phyloP scores from a whole-genome alignment of 2,888 invertebrate genomes.

The Cataglyphis cursor region DNA sequence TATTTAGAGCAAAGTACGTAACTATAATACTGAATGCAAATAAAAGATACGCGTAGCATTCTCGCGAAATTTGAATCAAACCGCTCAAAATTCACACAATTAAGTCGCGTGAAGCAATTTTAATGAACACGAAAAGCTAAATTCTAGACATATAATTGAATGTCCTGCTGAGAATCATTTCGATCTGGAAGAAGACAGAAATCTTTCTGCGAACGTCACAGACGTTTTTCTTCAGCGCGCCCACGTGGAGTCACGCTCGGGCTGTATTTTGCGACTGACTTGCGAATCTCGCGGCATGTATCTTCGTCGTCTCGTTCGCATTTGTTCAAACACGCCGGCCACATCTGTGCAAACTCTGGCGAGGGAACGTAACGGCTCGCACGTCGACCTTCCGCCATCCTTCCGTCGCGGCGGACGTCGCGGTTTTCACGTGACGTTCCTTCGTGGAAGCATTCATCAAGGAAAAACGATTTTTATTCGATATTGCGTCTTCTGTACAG shows the following conservation, averaged over 20 bases:
- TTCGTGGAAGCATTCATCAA: conserved; percentile 27
- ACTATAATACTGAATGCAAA: background rate
- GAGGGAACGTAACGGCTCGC: conserved; percentile 52
- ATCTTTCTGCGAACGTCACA: background rate
- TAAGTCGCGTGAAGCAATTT: conserved; percentile 29
- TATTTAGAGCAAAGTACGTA: background rate
- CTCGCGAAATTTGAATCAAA: background rate
- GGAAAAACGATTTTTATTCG: conserved; percentile 18
- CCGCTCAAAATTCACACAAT: background rate
- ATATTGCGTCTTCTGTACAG: conserved; percentile 13
- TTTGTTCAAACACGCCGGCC: conserved; percentile 78
- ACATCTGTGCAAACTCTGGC: conserved; percentile 79
- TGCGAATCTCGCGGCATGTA: conserved; percentile 47
- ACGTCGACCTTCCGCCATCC: conserved; percentile 55
- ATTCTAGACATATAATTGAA: conserved; percentile 30
- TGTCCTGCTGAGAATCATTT: background rate
- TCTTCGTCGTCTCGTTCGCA: conserved; percentile 72
- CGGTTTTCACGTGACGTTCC: conserved; percentile 31
- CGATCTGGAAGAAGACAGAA: background rate
- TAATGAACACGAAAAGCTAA: background rate
- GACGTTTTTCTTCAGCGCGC: background rate
- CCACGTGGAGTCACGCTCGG: conserved; percentile 17
- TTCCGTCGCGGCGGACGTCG: conserved; percentile 39
- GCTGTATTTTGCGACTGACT: background rate
- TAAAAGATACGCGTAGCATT: background rate